A percentile compares a stretch with the other conserved stretches of the same genome.
phyloP scores from a whole-genome alignment of 2,797 vertebrate species.

The Serranus cabrilla region DNA sequence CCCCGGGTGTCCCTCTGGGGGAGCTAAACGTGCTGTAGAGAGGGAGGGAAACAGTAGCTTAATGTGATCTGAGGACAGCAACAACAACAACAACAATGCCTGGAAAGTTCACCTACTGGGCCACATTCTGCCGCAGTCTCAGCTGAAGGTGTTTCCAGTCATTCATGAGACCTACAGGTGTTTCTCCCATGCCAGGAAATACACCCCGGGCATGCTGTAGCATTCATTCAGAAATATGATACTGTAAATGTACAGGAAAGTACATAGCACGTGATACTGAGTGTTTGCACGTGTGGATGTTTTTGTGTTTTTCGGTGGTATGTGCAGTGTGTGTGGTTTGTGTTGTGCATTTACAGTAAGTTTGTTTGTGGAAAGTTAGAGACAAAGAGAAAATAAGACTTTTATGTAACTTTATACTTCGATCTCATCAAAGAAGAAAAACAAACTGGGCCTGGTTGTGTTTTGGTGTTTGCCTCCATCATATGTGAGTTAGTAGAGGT shows the following conservation, averaged over 20 bases:
- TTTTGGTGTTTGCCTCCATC: slow-evolving; percentile 4
- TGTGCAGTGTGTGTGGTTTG: slow-evolving; percentile 13
- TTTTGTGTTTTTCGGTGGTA: slow-evolving; percentile 12
- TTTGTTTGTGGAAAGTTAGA: background rate
- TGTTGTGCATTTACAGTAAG: background rate
- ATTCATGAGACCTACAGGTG: slow-evolving; percentile 56
- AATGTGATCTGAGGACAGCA: slow-evolving; percentile 49
- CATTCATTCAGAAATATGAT: slow-evolving; percentile 37
- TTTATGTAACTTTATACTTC: slow-evolving; percentile 12
- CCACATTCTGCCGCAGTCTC: slow-evolving; percentile 28
- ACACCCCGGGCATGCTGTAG: slow-evolving; percentile 22
- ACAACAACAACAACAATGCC: slow-evolving; percentile 52
- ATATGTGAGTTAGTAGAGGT: slow-evolving; percentile 21
- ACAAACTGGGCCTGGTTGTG: background rate
- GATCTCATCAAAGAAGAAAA: slow-evolving; percentile 4
- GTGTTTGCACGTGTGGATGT: slow-evolving; percentile 14
- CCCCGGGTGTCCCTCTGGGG: slow-evolving; percentile 38
- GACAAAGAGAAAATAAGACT: background rate
- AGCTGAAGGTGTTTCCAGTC: slow-evolving; percentile 54
- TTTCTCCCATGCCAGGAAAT: slow-evolving; percentile 54
- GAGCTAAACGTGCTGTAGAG: slow-evolving; percentile 33
- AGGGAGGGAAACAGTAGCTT: slow-evolving; percentile 59
- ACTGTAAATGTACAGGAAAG: slow-evolving; percentile 24
- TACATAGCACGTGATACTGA: background rate
- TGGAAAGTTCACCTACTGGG: slow-evolving; percentile 58